Conservation (phyloP, 2,888 invertebrate species). For the Loripinus fragilis region DNA sequence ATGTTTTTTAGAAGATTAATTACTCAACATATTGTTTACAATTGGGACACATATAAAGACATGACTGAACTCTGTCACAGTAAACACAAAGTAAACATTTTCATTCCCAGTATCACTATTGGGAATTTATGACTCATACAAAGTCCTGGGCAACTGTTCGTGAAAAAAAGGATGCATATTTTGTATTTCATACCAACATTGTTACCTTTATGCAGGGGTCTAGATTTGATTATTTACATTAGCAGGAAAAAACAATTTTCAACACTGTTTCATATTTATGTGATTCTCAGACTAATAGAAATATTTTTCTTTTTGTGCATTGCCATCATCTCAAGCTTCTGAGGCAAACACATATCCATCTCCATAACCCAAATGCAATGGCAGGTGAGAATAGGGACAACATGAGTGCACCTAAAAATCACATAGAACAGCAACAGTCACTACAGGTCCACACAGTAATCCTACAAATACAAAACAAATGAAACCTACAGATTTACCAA, state of each 20-base stretch:
- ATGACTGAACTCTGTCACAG: no score
- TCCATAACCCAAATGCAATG: no score
- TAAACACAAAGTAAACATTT: no score
- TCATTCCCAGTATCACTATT: background rate
- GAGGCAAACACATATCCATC: no score
- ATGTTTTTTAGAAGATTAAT: background rate
- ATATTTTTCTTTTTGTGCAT: background rate
- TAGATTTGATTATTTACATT: background rate
- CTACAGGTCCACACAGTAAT: no score
- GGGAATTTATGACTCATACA: slow-evolving; percentile 3
- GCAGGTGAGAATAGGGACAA: no score
- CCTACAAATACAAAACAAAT: no score
- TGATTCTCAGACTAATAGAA: background rate
- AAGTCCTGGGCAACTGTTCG: background rate
- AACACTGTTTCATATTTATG: background rate
- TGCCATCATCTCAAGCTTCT: background rate
- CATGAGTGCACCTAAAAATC: no score
- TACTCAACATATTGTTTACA: background rate
- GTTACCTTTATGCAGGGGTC: background rate
- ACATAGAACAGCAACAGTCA: no score
- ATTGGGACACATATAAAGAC: slow-evolving; percentile 17
- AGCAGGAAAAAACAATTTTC: background rate
- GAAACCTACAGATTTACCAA: no score
- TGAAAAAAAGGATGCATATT: background rate
- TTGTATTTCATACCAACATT: background rate